phyloP scores from a whole-genome alignment of 2,888 invertebrate species.

The Dendrolimus houi region DNA sequence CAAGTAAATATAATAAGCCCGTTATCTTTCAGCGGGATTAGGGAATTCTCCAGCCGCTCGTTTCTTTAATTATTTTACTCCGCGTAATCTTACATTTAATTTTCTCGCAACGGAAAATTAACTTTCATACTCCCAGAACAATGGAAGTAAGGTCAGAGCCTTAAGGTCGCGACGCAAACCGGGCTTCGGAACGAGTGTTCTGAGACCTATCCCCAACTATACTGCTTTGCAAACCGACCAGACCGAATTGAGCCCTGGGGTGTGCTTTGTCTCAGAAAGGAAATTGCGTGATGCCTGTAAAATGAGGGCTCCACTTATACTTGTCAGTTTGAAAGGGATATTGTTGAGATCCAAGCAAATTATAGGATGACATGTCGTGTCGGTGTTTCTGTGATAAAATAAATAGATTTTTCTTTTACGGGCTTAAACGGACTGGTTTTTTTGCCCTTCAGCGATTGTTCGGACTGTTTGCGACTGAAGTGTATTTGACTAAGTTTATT shows the following conservation, averaged over 20 bases:
- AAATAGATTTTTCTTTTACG: slow-evolving; percentile 12
- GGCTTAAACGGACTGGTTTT: neutral
- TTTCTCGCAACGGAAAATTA: neutral
- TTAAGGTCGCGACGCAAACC: neutral
- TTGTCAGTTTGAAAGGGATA: slow-evolving; percentile 14
- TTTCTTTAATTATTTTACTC: neutral
- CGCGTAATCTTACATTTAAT: neutral
- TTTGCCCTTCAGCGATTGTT: too few species aligned
- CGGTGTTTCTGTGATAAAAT: slow-evolving; percentile 17
- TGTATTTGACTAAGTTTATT: too few species aligned
- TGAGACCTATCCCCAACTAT: neutral
- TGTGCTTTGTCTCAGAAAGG: neutral
- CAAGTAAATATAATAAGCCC: too few species aligned
- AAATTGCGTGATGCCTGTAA: slow-evolving; percentile 3
- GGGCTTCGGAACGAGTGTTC: neutral
- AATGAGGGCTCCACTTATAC: slow-evolving; percentile 12
- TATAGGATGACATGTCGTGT: slow-evolving; percentile 22
- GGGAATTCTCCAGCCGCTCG: neutral
- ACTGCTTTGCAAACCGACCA: neutral
- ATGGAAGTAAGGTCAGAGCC: neutral
- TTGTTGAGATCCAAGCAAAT: slow-evolving; percentile 19
- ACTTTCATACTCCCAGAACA: neutral
- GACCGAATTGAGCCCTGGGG: neutral
- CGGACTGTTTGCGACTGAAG: too few species aligned
- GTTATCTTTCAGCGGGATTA: neutral